Conservation (phyloP, 2,888 invertebrate species). For the Amblyjoppa proteus region DNA sequence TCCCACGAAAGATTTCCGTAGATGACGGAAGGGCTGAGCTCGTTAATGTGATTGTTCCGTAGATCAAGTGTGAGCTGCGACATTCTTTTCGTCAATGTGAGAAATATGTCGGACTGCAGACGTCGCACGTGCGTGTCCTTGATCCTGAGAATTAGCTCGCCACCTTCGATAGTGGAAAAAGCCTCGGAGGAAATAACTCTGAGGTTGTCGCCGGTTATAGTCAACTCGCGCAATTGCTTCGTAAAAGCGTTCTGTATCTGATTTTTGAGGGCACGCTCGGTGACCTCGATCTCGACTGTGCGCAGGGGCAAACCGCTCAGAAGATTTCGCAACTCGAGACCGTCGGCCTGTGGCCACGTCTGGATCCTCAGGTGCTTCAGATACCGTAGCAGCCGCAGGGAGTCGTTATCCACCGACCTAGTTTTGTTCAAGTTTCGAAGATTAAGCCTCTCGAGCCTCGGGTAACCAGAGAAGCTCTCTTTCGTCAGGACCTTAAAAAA, state of each 20-base stretch:
- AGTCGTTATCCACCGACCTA: conserved; percentile 91
- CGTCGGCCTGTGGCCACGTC: conserved; percentile 91
- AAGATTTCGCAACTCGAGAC: conserved; percentile 90
- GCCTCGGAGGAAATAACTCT: conserved; percentile 92
- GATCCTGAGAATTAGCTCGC: conserved; percentile 92
- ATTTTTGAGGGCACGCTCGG: conserved; percentile 90
- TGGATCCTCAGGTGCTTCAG: conserved; percentile 90
- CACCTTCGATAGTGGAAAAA: conserved; percentile 90
- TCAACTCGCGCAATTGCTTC: conserved; percentile 92
- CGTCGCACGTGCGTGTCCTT: conserved; percentile 92
- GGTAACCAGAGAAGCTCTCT: conserved; percentile 90
- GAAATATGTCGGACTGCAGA: conserved; percentile 92
- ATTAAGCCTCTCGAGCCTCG: conserved; percentile 90
- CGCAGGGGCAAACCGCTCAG: conserved; percentile 91
- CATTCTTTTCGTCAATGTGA: conserved; percentile 90
- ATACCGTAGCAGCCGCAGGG: conserved; percentile 89
- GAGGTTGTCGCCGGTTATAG: conserved; percentile 92
- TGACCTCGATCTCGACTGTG: conserved; percentile 91
- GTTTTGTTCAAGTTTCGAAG: conserved; percentile 91
- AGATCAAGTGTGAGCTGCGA: conserved; percentile 94
- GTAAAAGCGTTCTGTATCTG: conserved; percentile 92
- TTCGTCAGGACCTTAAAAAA: conserved; percentile 88
- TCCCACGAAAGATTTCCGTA: conserved; percentile 96
- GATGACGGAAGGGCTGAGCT: conserved; percentile 93
- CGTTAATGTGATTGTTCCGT: conserved; percentile 93